Evolutionary conservation across 2,888 invertebrate species (phyloP), one percentile per base, ranked within the genome.

Genomic region (Pedicia rivosa): DNA sequence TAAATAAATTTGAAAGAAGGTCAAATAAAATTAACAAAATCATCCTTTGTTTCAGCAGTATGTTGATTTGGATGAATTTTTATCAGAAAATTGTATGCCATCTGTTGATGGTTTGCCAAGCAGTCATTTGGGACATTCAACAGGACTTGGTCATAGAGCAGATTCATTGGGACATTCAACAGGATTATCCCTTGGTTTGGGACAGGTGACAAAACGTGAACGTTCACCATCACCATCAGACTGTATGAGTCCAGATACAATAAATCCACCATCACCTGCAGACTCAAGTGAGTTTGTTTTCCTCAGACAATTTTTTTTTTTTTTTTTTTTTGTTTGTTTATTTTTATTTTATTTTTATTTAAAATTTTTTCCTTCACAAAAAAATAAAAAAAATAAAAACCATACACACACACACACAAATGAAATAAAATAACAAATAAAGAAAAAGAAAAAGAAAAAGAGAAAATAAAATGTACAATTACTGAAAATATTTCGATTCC

Each of bases 41-140:
- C n/a, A n/a, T n/a, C n/a, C n/a, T n/a, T n/a, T n/a, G n/a, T n/a
- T n/a, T n/a, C n/a, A n/a, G 49, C 71, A 90, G 84, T 92, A 91
- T 65, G 91, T 92, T 68, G 92, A 92, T 68, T 70, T 94, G 67
- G 92, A 94, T 67, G 92, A 92, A 68, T 92, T 92, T 67, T 74
- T 92, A 55, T 87, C 84, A 56, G 92, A 92, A 66, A 92, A 91
- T 62, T 88, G 87, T 51, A 86, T 88, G 64, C 86, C 87, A 46
- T 32, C 32, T 8, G 35, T 35, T 16, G 86, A 87, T 58, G 74
- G 76, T 45, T 68, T 74, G 49, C 68, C 75, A 36, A 69, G 66
- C 43, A 67, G 63, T 59, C 75, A 68, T 48, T 57, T 62, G 54
- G 61, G 61, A 38, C 62, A 62, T 49, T 51, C 59, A 36, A 51